Conservation (phyloP, 2,888 invertebrate genomes). For the Papilio elwesi region DNA sequence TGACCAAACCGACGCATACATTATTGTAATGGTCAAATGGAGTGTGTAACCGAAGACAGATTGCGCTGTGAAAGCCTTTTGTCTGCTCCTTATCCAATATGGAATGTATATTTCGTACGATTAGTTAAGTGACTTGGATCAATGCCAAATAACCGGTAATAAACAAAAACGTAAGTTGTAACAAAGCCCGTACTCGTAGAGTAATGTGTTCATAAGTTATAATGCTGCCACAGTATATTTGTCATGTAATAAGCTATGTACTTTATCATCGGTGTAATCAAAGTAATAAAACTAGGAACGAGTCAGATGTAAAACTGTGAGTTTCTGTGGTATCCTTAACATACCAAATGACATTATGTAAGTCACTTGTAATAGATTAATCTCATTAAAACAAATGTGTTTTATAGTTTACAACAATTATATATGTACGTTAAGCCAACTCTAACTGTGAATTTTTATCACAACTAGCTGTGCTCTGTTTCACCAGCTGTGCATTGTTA, state of each 20-base stretch:
- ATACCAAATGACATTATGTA: too few relatives aligned
- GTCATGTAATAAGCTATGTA: conserved; percentile 10
- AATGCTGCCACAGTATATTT: conserved; percentile 3
- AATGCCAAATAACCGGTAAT: conserved; percentile 44
- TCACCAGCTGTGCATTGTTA: too few relatives aligned
- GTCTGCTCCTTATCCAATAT: conserved; percentile 44
- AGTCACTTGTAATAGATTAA: too few relatives aligned
- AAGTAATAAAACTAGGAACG: background rate
- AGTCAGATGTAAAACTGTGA: background rate
- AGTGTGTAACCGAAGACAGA: conserved; percentile 58
- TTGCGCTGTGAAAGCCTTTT: conserved; percentile 49
- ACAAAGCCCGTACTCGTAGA: background rate
- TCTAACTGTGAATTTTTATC: too few relatives aligned
- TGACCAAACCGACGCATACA: conserved; percentile 40
- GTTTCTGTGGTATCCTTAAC: background rate
- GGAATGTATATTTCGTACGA: conserved; percentile 42
- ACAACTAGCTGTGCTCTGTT: too few relatives aligned
- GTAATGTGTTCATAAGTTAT: conserved; percentile 8
- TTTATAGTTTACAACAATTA: too few relatives aligned
- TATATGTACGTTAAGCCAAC: too few relatives aligned
- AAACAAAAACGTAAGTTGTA: conserved; percentile 25
- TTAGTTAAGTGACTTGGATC: conserved; percentile 49
- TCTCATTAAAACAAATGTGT: too few relatives aligned
- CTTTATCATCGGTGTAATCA: background rate
- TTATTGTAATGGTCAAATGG: conserved; percentile 54